These are phyloP conservation scores for Chaetoderma sp. DNA, from an alignment of 2,888 invertebrate genomes.

Conservation along the genomic window DNA sequence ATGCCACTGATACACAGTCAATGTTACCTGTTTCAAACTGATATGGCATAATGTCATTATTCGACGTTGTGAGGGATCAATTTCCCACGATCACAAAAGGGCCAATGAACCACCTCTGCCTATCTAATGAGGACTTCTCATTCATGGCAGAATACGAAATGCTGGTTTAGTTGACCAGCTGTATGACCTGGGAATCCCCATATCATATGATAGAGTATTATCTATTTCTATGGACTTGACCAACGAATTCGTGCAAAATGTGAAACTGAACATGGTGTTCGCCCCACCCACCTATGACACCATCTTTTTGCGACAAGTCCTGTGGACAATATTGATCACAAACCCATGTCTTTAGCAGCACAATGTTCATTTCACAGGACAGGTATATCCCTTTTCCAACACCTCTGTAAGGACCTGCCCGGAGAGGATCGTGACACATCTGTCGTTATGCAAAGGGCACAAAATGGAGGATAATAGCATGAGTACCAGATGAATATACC, in stretches of 20 bases:
- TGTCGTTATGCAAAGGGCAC: background rate
- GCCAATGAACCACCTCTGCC: slow-evolving; percentile 20
- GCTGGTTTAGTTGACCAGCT: slow-evolving; percentile 10
- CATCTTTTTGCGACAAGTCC: slow-evolving; percentile 20
- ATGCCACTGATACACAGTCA: background rate
- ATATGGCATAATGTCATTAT: slow-evolving; percentile 8
- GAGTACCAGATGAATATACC: too few species aligned
- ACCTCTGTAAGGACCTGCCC: background rate
- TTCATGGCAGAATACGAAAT: slow-evolving; percentile 21
- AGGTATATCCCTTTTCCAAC: slow-evolving; percentile 21
- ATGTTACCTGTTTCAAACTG: slow-evolving; percentile 11
- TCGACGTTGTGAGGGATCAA: slow-evolving; percentile 8
- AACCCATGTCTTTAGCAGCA: slow-evolving; percentile 24
- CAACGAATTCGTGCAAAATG: slow-evolving; percentile 13
- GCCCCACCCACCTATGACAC: slow-evolving; percentile 7
- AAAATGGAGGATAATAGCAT: background rate
- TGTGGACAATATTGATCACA: slow-evolving; percentile 27
- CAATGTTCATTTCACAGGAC: slow-evolving; percentile 25
- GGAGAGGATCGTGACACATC: slow-evolving; percentile 1
- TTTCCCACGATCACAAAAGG: background rate
- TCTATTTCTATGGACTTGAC: slow-evolving; percentile 7
- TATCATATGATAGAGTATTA: slow-evolving; percentile 30
- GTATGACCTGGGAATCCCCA: slow-evolving; percentile 22
- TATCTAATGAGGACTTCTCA: slow-evolving; percentile 14
- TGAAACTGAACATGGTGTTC: slow-evolving; percentile 13